Evolutionary conservation across 2,888 invertebrate genomes (phyloP).

Genomic region (Lissonota sp.): DNA sequence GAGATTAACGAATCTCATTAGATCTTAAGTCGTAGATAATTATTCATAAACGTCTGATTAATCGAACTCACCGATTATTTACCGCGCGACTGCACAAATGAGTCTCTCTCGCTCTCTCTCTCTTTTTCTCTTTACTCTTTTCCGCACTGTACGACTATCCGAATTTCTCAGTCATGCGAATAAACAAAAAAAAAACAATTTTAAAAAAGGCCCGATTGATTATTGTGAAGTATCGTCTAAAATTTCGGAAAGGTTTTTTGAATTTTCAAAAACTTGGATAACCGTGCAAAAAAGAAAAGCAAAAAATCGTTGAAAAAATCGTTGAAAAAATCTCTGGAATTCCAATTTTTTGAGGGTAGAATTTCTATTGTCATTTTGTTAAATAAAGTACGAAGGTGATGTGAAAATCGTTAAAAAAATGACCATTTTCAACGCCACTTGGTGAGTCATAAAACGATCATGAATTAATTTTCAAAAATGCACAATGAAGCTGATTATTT

Average conservation of each 20-base stretch:
- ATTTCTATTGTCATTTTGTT: too few relatives aligned
- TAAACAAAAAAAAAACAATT: conserved; percentile 14
- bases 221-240: too few relatives aligned
- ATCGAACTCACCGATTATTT: conserved; percentile 71
- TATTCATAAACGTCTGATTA: conserved; percentile 75
- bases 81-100: conserved; percentile 54
- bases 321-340: too few relatives aligned
- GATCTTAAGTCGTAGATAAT: conserved; percentile 77
- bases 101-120: conserved; percentile 25
- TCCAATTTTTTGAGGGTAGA: too few relatives aligned
- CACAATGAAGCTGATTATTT: too few relatives aligned
- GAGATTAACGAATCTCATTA: conserved; percentile 80
- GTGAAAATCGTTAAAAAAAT: too few relatives aligned
- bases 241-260: background rate
- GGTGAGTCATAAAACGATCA: too few relatives aligned
- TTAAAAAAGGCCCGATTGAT: background rate
- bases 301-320: too few relatives aligned
- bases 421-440: too few relatives aligned
- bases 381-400: too few relatives aligned
- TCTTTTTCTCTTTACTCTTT: conserved; percentile 15
- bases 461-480: too few relatives aligned
- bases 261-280: background rate
- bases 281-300: too few relatives aligned
- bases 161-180: background rate
- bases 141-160: conserved; percentile 18